Base-by-base conservation (phyloP, 2,797 vertebrate genomes). In the Ibycter americanus region DNA sequence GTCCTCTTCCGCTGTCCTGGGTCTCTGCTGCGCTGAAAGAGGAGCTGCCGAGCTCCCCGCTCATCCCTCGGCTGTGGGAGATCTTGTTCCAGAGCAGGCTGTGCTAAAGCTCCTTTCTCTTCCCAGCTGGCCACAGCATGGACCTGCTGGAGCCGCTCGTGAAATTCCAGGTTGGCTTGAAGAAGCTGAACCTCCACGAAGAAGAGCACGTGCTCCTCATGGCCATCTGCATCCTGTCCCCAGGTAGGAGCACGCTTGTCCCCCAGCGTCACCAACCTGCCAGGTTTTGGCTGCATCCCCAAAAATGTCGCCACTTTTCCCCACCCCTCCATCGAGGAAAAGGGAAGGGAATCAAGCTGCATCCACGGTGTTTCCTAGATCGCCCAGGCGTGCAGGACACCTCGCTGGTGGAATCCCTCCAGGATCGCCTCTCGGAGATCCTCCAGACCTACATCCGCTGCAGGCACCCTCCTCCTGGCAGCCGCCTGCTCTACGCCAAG, bases 211-310 rank as follows among this genome's bases (percentile, higher is more conserved):
- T 99, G 80, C 98, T 99, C 91, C 99, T 99, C 78, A 99, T 99
- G 99, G 99, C 99, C 97, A 99, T 99, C 98, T 99, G 99, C 97
- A 98, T 99, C 93, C 98, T 99, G 82, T 99, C 99, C 93, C 99
- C 99, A 98, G 99, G 99, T 99, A 96, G 36, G 97, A 54, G 38
- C 55, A 26, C 20, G 1, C 3, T 19, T 15, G 0, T 10, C 22
- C 26, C 19, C 10, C 25, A 3, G 3, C 5, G 19, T 32, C 66
- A 11, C 31, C 1, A 8, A n/a, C 27, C 58, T 29, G 32, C 32
- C 23, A 4, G 15, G 22, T 32, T 32, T 52, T 56, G 19, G 40
- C 9, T 9, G 6, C 4, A 5, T 36, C 51, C 52, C 32, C n/a
- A 3, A 13, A 23, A 47, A 12, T 2, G 9, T 29, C 56, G 13